Base-by-base conservation (phyloP, 2,113 vertebrate genomes). In the Festucalex cinctus region DNA sequence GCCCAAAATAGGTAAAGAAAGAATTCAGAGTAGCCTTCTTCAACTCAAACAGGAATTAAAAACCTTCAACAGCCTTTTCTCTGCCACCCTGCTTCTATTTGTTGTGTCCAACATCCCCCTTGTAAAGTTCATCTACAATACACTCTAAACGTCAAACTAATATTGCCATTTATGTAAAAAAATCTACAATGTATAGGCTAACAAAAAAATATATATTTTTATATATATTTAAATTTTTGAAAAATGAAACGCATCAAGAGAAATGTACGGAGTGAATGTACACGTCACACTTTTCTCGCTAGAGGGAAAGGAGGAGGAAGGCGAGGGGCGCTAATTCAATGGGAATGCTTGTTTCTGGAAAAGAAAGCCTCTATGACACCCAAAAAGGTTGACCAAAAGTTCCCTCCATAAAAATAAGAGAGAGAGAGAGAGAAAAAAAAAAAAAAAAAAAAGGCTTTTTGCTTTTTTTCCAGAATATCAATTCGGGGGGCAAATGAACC, bases 111-210 rank as follows among this genome's bases (percentile, higher is more conserved):
- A 86, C 85, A 86, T 84, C 85, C 84, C 84, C 87, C 82, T 75
- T 79, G 71, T 86, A 85, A 77, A 83, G 86, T 80, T 88, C 85
- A 87, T 88, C 89, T 90, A 91, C 89, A 87, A 91, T 91, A 92
- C 90, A 91, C 86, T 90, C 87, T 91, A 90, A 88, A 90, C 87
- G 89, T 90, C 87, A 88, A 91, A 89, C 90, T 90, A 92, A 91
- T 91, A 89, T 91, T 88, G 82, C 89, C 88, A 88, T 89, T 88
- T 88, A 89, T 91, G 90, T 92, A 92, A 90, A 86, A 65, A 92
- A 93, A 92, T 92, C 92, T 93, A 92, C 91, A 93, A 90, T 92
- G 91, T 92, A 93, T 92, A 93, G 90, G 89, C 91, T 93, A 93
- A 93, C 91, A 92, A 93, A 93, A n/a, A 93, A 92, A 93, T 91